Evolutionary conservation across 2,888 invertebrate species (phyloP).

Genomic region (Sinhomidia bicolor): DNA sequence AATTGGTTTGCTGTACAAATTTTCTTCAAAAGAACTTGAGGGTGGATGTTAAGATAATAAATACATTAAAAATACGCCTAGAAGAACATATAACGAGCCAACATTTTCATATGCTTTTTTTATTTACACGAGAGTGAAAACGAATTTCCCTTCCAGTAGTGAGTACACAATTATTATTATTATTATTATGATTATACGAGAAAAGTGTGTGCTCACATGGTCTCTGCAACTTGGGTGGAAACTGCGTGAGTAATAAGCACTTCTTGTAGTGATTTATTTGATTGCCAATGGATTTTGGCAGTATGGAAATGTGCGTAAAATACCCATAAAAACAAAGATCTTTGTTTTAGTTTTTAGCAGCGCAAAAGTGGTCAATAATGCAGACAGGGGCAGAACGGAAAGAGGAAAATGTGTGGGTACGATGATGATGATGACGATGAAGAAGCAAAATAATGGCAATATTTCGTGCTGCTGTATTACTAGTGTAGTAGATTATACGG

Average conservation of each 20-base stretch:
- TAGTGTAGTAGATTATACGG: neutral
- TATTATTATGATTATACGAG: too few relatives aligned
- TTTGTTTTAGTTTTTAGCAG: conserved; percentile 32
- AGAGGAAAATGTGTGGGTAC: neutral
- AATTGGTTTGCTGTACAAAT: neutral
- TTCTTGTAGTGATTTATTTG: conserved; percentile 53
- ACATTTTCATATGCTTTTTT: conserved; percentile 3
- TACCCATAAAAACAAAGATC: conserved; percentile 48
- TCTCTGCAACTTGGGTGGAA: conserved; percentile 46
- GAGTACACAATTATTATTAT: conserved; percentile 19
- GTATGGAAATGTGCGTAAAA: conserved; percentile 50
- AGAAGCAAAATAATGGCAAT: neutral
- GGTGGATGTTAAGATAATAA: conserved; percentile 63
- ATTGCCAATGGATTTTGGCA: conserved; percentile 46
- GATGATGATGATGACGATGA: neutral
- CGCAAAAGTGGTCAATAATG: conserved; percentile 39
- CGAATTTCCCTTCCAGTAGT: conserved; percentile 55
- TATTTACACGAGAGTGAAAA: conserved; percentile 55
- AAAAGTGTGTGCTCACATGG: conserved; percentile 28
- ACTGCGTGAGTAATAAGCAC: conserved; percentile 51
- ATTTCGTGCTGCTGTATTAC: neutral
- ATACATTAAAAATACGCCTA: conserved; percentile 63
- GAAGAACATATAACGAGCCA: conserved; percentile 45
- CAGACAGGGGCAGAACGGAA: neutral
- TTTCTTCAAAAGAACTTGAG: conserved; percentile 12